A percentile compares a stretch with the other conserved stretches of the same genome.
phyloP scores from a whole-genome alignment of 2,113 vertebrate species.

The Galeopterus variegatus region DNA sequence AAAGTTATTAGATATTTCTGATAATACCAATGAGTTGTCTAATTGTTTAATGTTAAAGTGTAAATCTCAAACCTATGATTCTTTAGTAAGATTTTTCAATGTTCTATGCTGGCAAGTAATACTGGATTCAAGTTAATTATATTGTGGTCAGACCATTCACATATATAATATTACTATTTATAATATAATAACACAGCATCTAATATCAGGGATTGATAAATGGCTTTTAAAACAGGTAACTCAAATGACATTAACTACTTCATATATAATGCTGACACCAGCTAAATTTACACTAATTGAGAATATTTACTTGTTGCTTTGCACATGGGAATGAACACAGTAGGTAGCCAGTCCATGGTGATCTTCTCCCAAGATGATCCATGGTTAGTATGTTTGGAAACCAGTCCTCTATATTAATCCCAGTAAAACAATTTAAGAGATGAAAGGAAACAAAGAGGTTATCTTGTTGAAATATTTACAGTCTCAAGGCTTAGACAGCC shows the following conservation, averaged over 20 bases:
- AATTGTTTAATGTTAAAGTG: background rate
- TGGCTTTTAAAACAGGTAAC: background rate
- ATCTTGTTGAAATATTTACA: background rate
- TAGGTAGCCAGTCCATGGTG: background rate
- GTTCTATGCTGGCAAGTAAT: background rate
- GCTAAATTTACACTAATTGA: background rate
- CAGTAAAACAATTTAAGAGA: background rate
- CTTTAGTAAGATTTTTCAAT: background rate
- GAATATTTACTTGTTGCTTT: background rate
- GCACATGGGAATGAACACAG: background rate
- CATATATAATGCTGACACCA: background rate
- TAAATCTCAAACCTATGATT: background rate
- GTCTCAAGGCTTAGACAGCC: background rate
- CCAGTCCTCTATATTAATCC: background rate
- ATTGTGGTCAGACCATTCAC: background rate
- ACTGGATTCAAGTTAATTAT: background rate
- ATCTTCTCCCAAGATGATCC: background rate
- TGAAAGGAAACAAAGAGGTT: background rate
- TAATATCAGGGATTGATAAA: background rate
- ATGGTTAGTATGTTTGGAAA: background rate
- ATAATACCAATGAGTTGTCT: background rate
- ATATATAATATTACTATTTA: background rate
- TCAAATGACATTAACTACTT: background rate
- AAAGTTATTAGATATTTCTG: background rate
- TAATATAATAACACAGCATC: background rate